These are phyloP conservation scores for Aphelenchoides fujianensis DNA, from an alignment of 1,140 invertebrate species.

Conservation along the genomic window DNA sequence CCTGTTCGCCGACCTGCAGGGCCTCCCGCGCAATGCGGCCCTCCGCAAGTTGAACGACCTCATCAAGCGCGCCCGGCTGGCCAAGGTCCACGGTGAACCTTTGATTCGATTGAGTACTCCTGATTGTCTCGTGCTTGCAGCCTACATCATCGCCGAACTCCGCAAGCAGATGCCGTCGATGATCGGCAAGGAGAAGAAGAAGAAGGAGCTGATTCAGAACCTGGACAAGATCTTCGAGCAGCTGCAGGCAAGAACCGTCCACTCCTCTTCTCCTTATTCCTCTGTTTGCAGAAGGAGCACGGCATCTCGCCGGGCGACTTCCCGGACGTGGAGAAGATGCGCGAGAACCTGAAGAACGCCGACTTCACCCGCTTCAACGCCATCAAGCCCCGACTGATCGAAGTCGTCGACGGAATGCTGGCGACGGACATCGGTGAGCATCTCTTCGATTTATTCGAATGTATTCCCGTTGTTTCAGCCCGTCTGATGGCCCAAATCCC, in stretches of 20 bases:
- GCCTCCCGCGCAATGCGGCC: constrained; percentile 86
- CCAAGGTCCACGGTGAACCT: constrained; percentile 79
- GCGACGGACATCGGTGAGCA: constrained; percentile 89
- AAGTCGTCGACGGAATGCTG: constrained; percentile 92
- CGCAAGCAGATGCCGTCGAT: constrained; percentile 91
- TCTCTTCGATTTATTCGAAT: too few relatives aligned
- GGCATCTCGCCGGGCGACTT: constrained; percentile 96
- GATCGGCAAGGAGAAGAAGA: constrained; percentile 89
- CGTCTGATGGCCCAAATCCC: constrained; percentile 61
- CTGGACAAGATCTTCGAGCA: constrained; percentile 68
- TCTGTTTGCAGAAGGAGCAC: constrained; percentile 67
- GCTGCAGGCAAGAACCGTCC: constrained; percentile 46
- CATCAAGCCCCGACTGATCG: constrained; percentile 83
- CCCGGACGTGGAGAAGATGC: constrained; percentile 92
- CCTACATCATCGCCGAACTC: constrained; percentile 89
- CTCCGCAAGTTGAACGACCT: constrained; percentile 92
- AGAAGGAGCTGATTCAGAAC: constrained; percentile 94
- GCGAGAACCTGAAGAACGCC: constrained; percentile 78
- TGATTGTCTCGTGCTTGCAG: too few relatives aligned
- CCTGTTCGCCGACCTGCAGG: constrained; percentile 87
- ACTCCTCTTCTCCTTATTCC: background rate
- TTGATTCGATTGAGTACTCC: too few relatives aligned
- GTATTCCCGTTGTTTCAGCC: constrained; percentile 40
- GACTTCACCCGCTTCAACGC: constrained; percentile 94
- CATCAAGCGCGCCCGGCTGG: constrained; percentile 88